Conservation (phyloP, 2,888 invertebrate genomes). For the Sinopyrophorus schimmeli region DNA sequence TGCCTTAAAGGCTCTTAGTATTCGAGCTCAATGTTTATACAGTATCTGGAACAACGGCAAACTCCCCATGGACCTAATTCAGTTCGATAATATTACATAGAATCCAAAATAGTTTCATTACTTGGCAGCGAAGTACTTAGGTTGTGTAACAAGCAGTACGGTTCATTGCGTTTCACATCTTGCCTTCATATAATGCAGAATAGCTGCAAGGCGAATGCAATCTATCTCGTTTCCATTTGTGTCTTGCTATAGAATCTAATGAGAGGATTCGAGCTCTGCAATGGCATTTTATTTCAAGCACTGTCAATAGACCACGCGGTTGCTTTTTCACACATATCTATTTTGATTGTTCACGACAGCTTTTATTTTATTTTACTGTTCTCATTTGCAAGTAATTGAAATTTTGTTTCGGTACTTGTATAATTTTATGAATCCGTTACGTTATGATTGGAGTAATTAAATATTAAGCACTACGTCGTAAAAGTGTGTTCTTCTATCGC, state of each 20-base stretch:
- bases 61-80: no score
- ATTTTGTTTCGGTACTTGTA: background rate
- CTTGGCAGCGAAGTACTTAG: no score
- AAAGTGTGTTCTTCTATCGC: no score
- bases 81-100: no score
- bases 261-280: slow-evolving; percentile 11
- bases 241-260: slow-evolving; percentile 12
- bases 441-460: no score
- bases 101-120: no score
- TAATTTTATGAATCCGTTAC: no score
- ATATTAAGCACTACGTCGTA: no score
- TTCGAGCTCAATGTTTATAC: no score
- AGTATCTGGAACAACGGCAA: no score
- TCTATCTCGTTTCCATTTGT: slow-evolving; percentile 15
- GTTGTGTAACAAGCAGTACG: no score
- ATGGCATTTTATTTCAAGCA: slow-evolving; percentile 18
- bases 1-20: no score
- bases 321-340: slow-evolving; percentile 13
- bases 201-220: slow-evolving; percentile 15
- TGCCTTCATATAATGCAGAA: slow-evolving; percentile 15
- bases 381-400: background rate
- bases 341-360: background rate
- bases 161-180: slow-evolving; percentile 12
- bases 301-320: slow-evolving; percentile 15
- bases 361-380: slow-evolving; percentile 1